phyloP scores from a whole-genome alignment of 2,888 invertebrate species.

The Acrobasis repandana region DNA sequence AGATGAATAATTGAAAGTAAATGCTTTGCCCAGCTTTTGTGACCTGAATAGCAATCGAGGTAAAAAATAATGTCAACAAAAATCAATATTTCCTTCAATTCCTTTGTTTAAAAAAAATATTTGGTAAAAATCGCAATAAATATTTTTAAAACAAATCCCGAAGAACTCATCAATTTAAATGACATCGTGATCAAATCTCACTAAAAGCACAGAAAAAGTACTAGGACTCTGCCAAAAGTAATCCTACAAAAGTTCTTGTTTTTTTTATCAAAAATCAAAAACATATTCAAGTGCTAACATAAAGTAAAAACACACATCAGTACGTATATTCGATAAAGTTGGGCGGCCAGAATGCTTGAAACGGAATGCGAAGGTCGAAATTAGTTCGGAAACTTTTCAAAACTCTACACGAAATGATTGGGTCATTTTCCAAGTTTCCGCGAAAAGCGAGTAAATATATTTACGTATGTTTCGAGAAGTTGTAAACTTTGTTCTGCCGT shows the following conservation, averaged over 20 bases:
- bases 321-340: neutral
- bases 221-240: too few species aligned
- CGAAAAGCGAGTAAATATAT: slow-evolving; percentile 16
- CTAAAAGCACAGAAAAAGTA: too few species aligned
- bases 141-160: too few species aligned
- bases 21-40: too few species aligned
- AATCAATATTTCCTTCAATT: too few species aligned
- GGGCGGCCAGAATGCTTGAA: neutral
- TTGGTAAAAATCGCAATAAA: too few species aligned
- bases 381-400: slow-evolving; percentile 18
- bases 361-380: slow-evolving; percentile 20
- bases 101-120: too few species aligned
- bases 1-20: too few species aligned
- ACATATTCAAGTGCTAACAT: neutral
- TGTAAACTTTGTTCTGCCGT: slow-evolving; percentile 9
- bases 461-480: slow-evolving; percentile 15
- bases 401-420: slow-evolving; percentile 19
- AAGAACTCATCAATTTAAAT: too few species aligned
- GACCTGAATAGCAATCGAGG: too few species aligned
- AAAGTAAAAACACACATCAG: neutral
- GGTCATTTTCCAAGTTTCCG: slow-evolving; percentile 17
- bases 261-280: neutral
- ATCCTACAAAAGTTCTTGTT: neutral
- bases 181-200: too few species aligned
- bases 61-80: too few species aligned